These are phyloP conservation scores for Drosophila ananassae DNA, from an alignment of 1,140 invertebrate genomes.

Conservation along the genomic window DNA sequence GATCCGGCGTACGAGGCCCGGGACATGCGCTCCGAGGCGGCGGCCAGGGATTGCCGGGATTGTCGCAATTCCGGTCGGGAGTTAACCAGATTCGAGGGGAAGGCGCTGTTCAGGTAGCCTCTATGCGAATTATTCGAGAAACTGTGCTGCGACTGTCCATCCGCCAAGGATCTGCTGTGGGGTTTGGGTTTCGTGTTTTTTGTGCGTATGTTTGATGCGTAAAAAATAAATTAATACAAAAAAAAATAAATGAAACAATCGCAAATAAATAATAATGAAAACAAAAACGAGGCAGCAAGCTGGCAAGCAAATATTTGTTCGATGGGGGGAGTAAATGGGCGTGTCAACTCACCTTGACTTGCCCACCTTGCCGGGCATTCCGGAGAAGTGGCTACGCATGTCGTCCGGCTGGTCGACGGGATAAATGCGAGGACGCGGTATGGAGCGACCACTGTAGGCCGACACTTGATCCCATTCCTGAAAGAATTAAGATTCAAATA, in stretches of 20 bases:
- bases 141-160: constrained; percentile 93
- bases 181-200: not conserved
- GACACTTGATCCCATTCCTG: constrained; percentile 97
- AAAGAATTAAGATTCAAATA: not conserved
- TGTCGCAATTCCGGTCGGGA: constrained; percentile 92
- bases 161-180: constrained; percentile 87
- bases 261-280: constrained; percentile 50
- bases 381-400: constrained; percentile 87
- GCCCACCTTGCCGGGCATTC: constrained; percentile 84
- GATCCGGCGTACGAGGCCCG: constrained; percentile 87
- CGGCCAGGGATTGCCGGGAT: constrained; percentile 91
- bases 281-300: constrained; percentile 40
- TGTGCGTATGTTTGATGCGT: constrained; percentile 27
- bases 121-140: constrained; percentile 91
- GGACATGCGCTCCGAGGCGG: constrained; percentile 91
- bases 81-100: constrained; percentile 90
- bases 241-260: constrained; percentile 56
- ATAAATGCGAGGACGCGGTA: constrained; percentile 93
- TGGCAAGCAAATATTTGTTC: constrained; percentile 42
- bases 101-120: constrained; percentile 88
- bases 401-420: constrained; percentile 89
- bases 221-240: constrained; percentile 6
- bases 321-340: not conserved
- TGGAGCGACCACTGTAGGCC: constrained; percentile 94
- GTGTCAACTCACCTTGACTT: constrained; percentile 84